These are phyloP conservation scores for Tipula vernalis DNA, from an alignment of 2,888 invertebrate genomes.

Conservation along the genomic window DNA sequence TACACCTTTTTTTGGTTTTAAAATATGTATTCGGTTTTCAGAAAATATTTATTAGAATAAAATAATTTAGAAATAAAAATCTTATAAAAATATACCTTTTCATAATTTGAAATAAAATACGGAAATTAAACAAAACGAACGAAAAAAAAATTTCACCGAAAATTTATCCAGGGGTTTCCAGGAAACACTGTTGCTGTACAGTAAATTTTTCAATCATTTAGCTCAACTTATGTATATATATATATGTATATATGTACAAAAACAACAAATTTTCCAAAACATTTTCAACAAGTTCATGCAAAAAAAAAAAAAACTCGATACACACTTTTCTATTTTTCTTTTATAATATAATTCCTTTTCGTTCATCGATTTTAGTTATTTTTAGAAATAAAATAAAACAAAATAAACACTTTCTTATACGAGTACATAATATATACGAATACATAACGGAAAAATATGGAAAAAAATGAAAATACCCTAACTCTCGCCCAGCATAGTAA, in stretches of 20 bases:
- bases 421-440: neutral
- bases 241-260: neutral
- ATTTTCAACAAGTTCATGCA: neutral
- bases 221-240: neutral
- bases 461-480: neutral
- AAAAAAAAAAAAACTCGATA: neutral
- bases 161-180: neutral
- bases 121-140: neutral
- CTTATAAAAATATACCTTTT: neutral
- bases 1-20: neutral
- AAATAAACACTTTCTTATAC: neutral
- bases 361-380: conserved; percentile 4
- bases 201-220: neutral
- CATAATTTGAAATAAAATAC: neutral
- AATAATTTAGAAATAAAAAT: neutral
- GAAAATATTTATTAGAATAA: neutral
- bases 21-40: neutral
- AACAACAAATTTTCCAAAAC: neutral
- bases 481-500: neutral
- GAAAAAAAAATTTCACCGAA: neutral
- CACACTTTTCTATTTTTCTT: neutral
- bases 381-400: neutral
- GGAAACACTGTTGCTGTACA: neutral
- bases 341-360: neutral
- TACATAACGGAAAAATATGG: neutral